A percentile compares a stretch with the other conserved stretches of the same genome.
These are phyloP conservation scores for Margarornis squamiger DNA, from an alignment of 2,797 vertebrate species.

Conservation along the genomic window DNA sequence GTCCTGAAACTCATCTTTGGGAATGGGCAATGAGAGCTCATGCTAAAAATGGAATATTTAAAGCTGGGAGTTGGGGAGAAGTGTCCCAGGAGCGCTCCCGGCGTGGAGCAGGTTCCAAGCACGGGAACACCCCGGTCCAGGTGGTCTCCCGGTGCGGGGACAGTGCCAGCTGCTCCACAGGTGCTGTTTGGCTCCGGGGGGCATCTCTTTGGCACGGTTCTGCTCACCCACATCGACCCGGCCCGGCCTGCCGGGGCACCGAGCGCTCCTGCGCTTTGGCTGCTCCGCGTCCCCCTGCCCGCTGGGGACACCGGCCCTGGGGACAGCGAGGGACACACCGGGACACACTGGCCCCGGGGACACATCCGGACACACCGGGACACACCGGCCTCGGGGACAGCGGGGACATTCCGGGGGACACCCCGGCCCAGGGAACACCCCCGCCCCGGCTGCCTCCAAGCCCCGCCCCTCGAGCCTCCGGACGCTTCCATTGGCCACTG, in stretches of 20 bases:
- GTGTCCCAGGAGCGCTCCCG: neutral
- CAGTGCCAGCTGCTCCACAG: neutral
- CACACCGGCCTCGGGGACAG: too few relatives aligned
- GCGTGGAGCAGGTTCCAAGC: neutral
- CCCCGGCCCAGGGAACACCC: too few relatives aligned
- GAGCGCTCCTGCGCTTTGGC: neutral
- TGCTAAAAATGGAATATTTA: neutral
- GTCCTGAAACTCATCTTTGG: neutral
- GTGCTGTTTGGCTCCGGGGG: neutral
- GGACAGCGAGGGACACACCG: neutral
- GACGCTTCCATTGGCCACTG: neutral
- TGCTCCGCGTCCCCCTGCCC: neutral
- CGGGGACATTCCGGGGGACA: too few relatives aligned
- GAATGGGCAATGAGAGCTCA: neutral
- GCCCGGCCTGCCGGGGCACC: too few relatives aligned
- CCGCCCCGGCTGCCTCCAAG: accelerated
- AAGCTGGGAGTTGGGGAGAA: accelerated
- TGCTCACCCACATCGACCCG: neutral
- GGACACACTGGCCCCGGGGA: accelerated
- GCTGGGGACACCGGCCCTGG: too few relatives aligned
- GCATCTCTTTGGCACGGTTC: neutral
- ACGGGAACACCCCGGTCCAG: neutral
- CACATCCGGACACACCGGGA: too few relatives aligned
- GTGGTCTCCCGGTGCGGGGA: neutral
- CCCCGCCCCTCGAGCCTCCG: neutral